Evolutionary conservation across 2,888 invertebrate species (phyloP).

Genomic region (Lithophane semibrunnea): DNA sequence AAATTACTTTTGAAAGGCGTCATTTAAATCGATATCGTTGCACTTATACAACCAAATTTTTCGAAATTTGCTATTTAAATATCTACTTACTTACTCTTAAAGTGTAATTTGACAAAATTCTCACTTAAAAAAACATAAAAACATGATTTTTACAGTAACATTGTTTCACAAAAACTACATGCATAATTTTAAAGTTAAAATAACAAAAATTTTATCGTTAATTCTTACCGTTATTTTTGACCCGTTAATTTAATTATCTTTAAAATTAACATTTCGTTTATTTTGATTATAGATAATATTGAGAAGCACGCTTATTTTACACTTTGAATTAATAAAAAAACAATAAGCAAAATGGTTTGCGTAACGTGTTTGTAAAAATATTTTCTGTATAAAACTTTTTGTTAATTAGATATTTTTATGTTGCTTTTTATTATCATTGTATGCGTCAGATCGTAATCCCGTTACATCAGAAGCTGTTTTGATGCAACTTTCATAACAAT

Average conservation of each 20-base stretch:
- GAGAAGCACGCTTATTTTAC: constrained; percentile 13
- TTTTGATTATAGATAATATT: constrained; percentile 29
- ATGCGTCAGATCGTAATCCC: not conserved
- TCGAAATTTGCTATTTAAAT: constrained; percentile 26
- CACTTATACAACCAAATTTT: constrained; percentile 27
- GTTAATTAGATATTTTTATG: constrained; percentile 22
- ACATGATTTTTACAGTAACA: constrained; percentile 4
- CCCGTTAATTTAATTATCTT: constrained; percentile 50
- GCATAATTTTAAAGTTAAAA: constrained; percentile 14
- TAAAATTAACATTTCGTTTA: constrained; percentile 31
- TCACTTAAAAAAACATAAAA: constrained; percentile 34
- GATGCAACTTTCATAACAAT: constrained; percentile 15
- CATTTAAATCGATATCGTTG: constrained; percentile 26
- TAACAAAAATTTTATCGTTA: constrained; percentile 20
- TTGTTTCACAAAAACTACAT: constrained; percentile 12
- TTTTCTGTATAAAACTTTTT: constrained; percentile 2
- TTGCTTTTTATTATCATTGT: constrained; percentile 2
- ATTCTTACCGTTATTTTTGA: constrained; percentile 44
- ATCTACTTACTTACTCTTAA: constrained; percentile 1
- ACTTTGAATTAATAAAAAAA: constrained; percentile 28
- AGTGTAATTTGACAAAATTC: constrained; percentile 39
- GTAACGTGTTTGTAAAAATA: constrained; percentile 14
- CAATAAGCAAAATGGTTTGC: constrained; percentile 23
- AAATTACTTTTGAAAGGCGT: constrained; percentile 38
- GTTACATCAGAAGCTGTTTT: not conserved